Evolutionary conservation across 1,140 invertebrate genomes (phyloP).

Genomic region (Cherax destructor): DNA sequence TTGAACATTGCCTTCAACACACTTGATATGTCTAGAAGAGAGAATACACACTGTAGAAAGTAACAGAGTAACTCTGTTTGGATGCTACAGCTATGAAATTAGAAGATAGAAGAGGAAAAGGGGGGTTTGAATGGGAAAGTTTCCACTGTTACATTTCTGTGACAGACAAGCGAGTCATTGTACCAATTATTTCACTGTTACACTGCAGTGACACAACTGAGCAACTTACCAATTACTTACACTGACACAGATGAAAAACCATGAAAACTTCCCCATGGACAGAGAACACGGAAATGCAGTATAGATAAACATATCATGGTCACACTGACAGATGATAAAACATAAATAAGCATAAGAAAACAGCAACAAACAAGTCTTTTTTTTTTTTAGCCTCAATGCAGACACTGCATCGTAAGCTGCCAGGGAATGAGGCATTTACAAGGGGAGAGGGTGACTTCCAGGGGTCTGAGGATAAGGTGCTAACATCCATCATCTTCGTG

Average conservation of each 20-base stretch:
- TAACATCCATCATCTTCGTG: slow-evolving; percentile 46
- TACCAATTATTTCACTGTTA: not conserved
- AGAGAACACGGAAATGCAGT: slow-evolving; percentile 40
- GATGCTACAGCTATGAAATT: slow-evolving; percentile 39
- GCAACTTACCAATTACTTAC: not conserved
- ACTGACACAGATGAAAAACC: not conserved
- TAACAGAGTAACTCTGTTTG: slow-evolving; percentile 41
- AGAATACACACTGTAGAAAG: slow-evolving; percentile 62
- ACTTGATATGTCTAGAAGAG: slow-evolving; percentile 71
- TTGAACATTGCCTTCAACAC: slow-evolving; percentile 71
- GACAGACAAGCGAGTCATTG: not conserved
- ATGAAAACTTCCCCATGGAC: slow-evolving; percentile 49
- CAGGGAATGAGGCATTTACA: slow-evolving; percentile 47
- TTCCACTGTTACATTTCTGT: slow-evolving; percentile 28
- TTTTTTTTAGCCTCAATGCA: slow-evolving; percentile 56
- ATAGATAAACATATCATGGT: slow-evolving; percentile 45
- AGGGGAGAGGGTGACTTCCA: slow-evolving; percentile 43
- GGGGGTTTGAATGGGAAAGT: slow-evolving; percentile 23
- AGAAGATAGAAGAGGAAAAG: slow-evolving; percentile 42
- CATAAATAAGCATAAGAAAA: slow-evolving; percentile 16
- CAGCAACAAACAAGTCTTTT: slow-evolving; percentile 58
- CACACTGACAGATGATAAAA: slow-evolving; percentile 44
- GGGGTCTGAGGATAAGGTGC: slow-evolving; percentile 49
- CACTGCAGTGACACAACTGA: too few relatives aligned
- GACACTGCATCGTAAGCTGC: slow-evolving; percentile 57